Evolutionary conservation across 2,797 vertebrate species (phyloP).

Genomic region (Tragelaphus oryx): DNA sequence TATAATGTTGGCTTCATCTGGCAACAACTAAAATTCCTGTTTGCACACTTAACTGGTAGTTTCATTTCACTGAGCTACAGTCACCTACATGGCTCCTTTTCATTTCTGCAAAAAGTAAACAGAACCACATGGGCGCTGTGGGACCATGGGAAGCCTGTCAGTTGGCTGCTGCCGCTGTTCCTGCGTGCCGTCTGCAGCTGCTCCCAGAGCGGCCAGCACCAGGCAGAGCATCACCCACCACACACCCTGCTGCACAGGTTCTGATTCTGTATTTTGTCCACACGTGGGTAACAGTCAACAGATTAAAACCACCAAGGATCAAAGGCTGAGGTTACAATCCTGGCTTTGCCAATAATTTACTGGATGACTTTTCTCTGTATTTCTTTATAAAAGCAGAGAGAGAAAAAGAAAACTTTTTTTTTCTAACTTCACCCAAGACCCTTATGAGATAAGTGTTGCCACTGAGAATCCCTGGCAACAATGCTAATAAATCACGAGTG

Average conservation of each 20-base stretch:
- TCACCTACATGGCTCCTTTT: neutral
- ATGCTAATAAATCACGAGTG: accelerated
- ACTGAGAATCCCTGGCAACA: neutral
- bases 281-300: neutral
- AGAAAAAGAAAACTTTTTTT: neutral
- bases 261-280: neutral
- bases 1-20: neutral
- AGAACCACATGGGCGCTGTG: accelerated
- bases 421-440: neutral
- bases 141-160: accelerated
- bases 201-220: accelerated
- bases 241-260: too few species aligned
- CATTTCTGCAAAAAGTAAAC: accelerated
- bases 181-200: accelerated
- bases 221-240: neutral
- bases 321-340: neutral
- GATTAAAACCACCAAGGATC: neutral
- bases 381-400: neutral
- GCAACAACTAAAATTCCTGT: neutral
- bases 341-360: neutral
- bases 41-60: neutral
- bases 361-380: neutral
- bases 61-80: neutral
- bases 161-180: accelerated
- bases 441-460: neutral